Conservation (phyloP, 2,888 invertebrate genomes). For the Alloscopus bannaensis region DNA sequence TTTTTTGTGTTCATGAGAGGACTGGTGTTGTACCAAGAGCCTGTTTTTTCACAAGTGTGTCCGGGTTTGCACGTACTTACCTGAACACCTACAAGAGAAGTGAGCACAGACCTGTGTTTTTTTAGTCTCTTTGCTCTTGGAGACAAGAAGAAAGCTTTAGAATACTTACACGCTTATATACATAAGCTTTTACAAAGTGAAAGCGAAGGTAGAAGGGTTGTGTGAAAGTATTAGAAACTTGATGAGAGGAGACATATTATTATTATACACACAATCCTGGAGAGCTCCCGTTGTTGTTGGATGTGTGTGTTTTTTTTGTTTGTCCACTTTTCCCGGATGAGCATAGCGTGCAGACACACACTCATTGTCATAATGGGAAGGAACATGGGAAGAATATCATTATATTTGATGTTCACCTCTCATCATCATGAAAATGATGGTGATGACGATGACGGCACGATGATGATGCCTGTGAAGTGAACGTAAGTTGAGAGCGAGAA, state of each 20-base stretch:
- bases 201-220: conserved; percentile 31
- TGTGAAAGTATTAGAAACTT: conserved; percentile 23
- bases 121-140: conserved; percentile 32
- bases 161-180: no score
- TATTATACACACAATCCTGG: conserved; percentile 24
- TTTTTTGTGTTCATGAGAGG: neutral
- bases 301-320: conserved; percentile 27
- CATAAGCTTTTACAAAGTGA: no score
- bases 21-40: no score
- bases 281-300: neutral
- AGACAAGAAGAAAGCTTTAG: conserved; percentile 18
- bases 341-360: conserved; percentile 46
- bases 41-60: no score
- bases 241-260: conserved; percentile 27
- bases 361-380: conserved; percentile 57
- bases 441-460: conserved; percentile 42
- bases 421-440: conserved; percentile 45
- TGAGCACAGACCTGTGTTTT: neutral
- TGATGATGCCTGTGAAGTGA: conserved; percentile 47
- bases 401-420: conserved; percentile 54
- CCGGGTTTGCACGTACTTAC: no score
- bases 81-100: no score
- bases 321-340: conserved; percentile 26
- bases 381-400: conserved; percentile 59
- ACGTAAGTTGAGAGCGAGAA: conserved; percentile 5